phyloP scores from a whole-genome alignment of 2,113 vertebrate genomes.

The Corythaeola cristata region DNA sequence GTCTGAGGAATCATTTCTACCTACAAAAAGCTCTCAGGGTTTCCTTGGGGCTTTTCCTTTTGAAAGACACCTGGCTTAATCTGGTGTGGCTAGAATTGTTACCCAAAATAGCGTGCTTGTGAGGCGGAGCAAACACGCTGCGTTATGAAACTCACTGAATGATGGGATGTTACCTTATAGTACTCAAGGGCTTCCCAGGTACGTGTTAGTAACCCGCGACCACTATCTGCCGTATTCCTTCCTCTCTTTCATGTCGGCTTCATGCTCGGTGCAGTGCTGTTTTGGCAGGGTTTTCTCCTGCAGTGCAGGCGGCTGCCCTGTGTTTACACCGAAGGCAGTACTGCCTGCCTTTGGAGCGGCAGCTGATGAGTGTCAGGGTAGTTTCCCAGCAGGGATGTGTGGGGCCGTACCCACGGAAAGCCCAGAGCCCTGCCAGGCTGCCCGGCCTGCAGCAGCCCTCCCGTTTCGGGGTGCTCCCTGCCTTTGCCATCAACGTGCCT shows the following conservation, averaged over 20 bases:
- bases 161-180: not conserved
- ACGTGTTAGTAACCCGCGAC: not conserved
- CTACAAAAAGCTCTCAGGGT: not conserved
- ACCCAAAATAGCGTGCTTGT: not conserved
- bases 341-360: not conserved
- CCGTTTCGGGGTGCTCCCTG: not conserved
- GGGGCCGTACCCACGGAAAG: not conserved
- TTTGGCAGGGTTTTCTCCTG: not conserved
- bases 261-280: not conserved
- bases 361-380: not conserved
- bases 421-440: not conserved
- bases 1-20: not conserved
- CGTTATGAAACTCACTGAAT: not conserved
- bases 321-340: not conserved
- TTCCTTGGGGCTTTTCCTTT: not conserved
- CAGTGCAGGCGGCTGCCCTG: rapidly evolving
- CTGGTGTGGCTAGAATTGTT: not conserved
- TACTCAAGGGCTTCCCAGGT: not conserved
- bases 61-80: not conserved
- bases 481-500: not conserved
- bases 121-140: not conserved
- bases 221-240: not conserved
- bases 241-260: not conserved
- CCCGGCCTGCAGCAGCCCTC: not conserved
- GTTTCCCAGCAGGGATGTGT: rapidly evolving